Conservation (phyloP, 2,113 vertebrate genomes). For the Carettochelys insculpta region DNA sequence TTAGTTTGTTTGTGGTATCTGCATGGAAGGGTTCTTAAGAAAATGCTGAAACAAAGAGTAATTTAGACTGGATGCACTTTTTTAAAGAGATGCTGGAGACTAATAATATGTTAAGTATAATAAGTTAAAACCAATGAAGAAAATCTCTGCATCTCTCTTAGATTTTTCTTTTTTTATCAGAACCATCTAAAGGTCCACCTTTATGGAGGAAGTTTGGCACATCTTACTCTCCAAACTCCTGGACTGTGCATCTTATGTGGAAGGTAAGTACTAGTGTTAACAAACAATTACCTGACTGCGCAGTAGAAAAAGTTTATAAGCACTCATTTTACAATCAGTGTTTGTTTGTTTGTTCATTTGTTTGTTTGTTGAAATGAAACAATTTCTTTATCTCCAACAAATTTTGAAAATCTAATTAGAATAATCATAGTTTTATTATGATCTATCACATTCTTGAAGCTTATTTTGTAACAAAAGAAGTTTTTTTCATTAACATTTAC, state of each 20-base stretch:
- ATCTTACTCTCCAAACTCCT: not conserved
- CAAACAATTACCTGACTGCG: not conserved
- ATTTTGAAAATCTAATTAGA: not conserved
- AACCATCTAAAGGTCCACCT: slow-evolving; percentile 80
- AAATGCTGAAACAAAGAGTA: not conserved
- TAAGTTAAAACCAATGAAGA: not conserved
- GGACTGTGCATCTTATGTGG: slow-evolving; percentile 80
- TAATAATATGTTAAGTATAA: not conserved
- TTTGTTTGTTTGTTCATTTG: too few relatives aligned
- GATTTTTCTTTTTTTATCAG: slow-evolving; percentile 64
- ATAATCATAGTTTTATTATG: not conserved
- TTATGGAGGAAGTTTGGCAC: slow-evolving; percentile 81
- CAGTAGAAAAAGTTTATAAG: not conserved
- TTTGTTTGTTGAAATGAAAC: not conserved
- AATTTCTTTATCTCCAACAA: not conserved
- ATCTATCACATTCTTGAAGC: not conserved
- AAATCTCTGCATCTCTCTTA: not conserved
- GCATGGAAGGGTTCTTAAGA: not conserved
- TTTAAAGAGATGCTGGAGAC: not conserved
- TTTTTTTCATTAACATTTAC: not conserved
- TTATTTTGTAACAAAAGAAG: not conserved
- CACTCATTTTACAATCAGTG: not conserved
- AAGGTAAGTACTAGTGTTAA: slow-evolving; percentile 81
- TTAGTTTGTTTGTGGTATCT: too few relatives aligned
- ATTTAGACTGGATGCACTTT: not conserved